phyloP scores from a whole-genome alignment of 2,888 invertebrate species.

The Candidula unifasciata region DNA sequence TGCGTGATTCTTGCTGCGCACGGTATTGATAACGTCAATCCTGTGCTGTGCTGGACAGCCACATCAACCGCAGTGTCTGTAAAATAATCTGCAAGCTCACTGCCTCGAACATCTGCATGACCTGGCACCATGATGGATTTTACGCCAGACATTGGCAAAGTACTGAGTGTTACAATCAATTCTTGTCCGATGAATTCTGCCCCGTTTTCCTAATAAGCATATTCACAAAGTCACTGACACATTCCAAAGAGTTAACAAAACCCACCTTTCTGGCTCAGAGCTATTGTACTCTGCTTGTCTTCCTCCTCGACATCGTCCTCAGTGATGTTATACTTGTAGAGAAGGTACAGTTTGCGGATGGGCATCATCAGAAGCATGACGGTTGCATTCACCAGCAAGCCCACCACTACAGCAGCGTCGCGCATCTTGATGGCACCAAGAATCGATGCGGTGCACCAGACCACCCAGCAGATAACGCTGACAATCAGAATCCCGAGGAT shows the following conservation, averaged over 20 bases:
- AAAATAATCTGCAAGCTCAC: too few species aligned
- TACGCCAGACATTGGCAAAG: too few species aligned
- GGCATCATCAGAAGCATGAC: conserved; percentile 77
- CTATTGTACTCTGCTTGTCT: conserved; percentile 31
- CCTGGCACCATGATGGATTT: too few species aligned
- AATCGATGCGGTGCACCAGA: conserved; percentile 77
- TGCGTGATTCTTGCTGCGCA: too few species aligned
- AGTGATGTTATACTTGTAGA: conserved; percentile 67
- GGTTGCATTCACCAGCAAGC: conserved; percentile 77
- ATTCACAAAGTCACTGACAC: too few species aligned
- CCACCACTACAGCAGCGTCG: conserved; percentile 77
- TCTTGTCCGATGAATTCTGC: too few species aligned
- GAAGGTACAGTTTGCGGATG: conserved; percentile 76
- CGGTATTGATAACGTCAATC: too few species aligned
- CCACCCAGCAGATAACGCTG: conserved; percentile 75
- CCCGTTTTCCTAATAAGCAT: too few species aligned
- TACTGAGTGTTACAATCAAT: too few species aligned
- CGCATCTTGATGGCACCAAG: conserved; percentile 71
- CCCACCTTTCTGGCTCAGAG: conserved; percentile 42
- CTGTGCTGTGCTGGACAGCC: too few species aligned
- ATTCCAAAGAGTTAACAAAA: background rate
- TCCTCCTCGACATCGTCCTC: conserved; percentile 64
- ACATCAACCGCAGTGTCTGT: too few species aligned
- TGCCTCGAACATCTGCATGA: too few species aligned
- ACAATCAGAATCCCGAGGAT: conserved; percentile 76